phyloP scores from a whole-genome alignment of 2,888 invertebrate genomes.

The Chrysomela aeneicollis region DNA sequence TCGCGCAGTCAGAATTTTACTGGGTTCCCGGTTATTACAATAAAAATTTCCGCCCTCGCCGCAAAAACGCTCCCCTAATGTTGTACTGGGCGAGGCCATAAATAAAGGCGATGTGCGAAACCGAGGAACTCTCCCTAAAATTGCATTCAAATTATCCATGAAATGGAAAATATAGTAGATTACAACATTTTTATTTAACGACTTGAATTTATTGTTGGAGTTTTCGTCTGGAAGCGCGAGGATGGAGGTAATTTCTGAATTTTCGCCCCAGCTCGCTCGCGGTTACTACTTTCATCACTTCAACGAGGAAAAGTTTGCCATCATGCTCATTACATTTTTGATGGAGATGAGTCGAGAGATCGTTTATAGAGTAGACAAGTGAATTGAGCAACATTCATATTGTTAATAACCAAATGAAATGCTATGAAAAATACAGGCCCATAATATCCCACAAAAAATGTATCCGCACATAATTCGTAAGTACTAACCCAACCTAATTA shows the following conservation, averaged over 20 bases:
- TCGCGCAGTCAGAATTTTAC: constrained; percentile 54
- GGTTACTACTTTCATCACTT: too few relatives aligned
- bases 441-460: too few relatives aligned
- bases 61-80: constrained; percentile 54
- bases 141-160: constrained; percentile 53
- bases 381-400: too few relatives aligned
- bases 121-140: constrained; percentile 50
- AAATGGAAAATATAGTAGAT: constrained; percentile 52
- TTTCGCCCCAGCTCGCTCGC: too few relatives aligned
- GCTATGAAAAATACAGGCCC: too few relatives aligned
- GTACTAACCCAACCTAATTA: too few relatives aligned
- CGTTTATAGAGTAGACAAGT: too few relatives aligned
- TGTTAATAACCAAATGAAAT: too few relatives aligned
- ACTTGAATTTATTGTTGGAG: constrained; percentile 48
- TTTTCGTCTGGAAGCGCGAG: constrained; percentile 48
- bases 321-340: too few relatives aligned
- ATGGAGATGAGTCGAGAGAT: too few relatives aligned
- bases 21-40: constrained; percentile 56
- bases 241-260: not conserved
- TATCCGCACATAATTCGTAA: too few relatives aligned
- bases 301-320: too few relatives aligned
- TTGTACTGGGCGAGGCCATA: constrained; percentile 53
- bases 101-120: constrained; percentile 56
- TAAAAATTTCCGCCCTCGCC: constrained; percentile 49
- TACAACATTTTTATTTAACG: constrained; percentile 53